Evolutionary conservation across 2,113 vertebrate genomes (phyloP).

Genomic region (Myanophis thanlyinensis): DNA sequence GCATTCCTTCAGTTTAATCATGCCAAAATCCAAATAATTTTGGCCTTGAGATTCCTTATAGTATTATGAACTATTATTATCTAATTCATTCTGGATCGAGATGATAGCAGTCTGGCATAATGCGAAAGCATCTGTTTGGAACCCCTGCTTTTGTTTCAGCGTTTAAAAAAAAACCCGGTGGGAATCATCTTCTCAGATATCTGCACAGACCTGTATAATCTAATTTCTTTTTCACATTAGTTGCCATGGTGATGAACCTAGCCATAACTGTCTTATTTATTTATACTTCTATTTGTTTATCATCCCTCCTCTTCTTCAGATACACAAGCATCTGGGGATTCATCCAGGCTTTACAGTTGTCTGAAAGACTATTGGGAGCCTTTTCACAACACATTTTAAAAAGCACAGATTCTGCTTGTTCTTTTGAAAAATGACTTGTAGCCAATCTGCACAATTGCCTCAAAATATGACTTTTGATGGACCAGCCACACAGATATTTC

Average conservation of each 20-base stretch:
- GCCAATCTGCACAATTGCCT: background rate
- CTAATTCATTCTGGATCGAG: background rate
- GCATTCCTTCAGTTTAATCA: background rate
- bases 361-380: background rate
- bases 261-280: background rate
- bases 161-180: background rate
- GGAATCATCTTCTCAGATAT: background rate
- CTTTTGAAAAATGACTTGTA: background rate
- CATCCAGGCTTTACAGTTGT: too few relatives aligned
- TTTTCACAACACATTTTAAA: background rate
- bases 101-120: background rate
- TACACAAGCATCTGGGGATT: too few relatives aligned
- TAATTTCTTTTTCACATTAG: background rate
- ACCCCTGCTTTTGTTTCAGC: background rate
- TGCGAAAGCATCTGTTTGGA: background rate
- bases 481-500: background rate
- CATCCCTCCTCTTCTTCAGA: background rate
- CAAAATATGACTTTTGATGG: background rate
- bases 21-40: background rate
- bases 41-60: background rate
- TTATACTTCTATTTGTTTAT: background rate
- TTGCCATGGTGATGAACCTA: background rate
- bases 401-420: background rate
- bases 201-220: background rate
- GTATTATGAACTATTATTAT: background rate